Percentiles rank a stretch among this genome's conserved stretches.
Conservation (phyloP, 2,888 invertebrate genomes). For the Xanthia togata region DNA sequence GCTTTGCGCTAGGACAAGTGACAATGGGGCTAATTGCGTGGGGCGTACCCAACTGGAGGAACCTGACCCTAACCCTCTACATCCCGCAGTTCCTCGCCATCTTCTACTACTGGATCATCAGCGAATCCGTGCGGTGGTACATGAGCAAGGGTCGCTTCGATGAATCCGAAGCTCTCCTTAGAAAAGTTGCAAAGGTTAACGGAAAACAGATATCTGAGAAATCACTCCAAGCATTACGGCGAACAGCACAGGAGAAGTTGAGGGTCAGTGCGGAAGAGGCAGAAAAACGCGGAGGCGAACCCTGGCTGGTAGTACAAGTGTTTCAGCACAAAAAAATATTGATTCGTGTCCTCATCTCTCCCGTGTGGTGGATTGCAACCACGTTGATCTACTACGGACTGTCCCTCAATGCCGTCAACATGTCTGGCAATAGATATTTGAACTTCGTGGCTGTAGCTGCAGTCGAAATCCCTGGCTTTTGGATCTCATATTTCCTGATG, state of each 20-base stretch:
- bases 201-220: constrained; percentile 78
- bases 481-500: constrained; percentile 90
- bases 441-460: constrained; percentile 91
- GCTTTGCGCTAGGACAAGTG: constrained; percentile 93
- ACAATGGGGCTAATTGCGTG: constrained; percentile 92
- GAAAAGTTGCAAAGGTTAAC: constrained; percentile 91
- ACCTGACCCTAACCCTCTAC: constrained; percentile 92
- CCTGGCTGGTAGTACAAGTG: constrained; percentile 77
- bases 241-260: constrained; percentile 72
- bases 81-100: constrained; percentile 92
- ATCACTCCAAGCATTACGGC: constrained; percentile 73
- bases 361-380: constrained; percentile 92
- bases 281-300: constrained; percentile 62
- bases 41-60: constrained; percentile 92
- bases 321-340: constrained; percentile 74
- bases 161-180: constrained; percentile 91
- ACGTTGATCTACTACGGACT: constrained; percentile 93
- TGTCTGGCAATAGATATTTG: constrained; percentile 91
- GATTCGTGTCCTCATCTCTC: constrained; percentile 73
- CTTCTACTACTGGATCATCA: constrained; percentile 92
- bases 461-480: constrained; percentile 93
- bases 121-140: constrained; percentile 94
- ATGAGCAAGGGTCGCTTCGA: constrained; percentile 92
- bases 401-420: constrained; percentile 91
- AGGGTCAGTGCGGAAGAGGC: constrained; percentile 54